Evolutionary conservation across 2,888 invertebrate genomes (phyloP), one percentile per base, ranked within the genome.

Genomic region (Selenia dentaria): DNA sequence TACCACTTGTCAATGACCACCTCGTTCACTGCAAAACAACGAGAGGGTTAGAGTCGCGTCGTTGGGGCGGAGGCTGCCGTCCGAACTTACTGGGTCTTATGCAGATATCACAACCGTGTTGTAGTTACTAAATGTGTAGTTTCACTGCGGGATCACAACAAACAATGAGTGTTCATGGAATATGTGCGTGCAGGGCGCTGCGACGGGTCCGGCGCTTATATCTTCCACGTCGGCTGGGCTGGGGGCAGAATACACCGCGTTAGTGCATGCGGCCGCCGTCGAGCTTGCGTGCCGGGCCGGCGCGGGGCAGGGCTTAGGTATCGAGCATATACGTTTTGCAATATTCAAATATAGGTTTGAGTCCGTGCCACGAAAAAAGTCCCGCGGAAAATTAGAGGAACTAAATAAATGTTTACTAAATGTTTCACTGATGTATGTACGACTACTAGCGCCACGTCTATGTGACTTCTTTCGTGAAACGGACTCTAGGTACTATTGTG

Each of bases 1-100:
- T 92, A 92, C 94, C 93, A 94, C 92, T 92, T 94, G 92, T 93
- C 92, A 91, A 93, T 78, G 90, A 94, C 94, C 88, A 84, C 89
- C 80, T 94, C 94, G 91, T 93, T 93, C 92, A 92, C 94, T 94
- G 94, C 79, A 94, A 93, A 91, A 91, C 77, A 90, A 88, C 79
- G 82, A 65, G 74, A 83, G 75, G 64, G 83, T 87, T 89, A 87
- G 81, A 79, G 76, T 70, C 51, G 68, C 63, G 69, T 63, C 77
- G 78, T 62, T 68, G 78, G 79, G 69, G 71, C 81, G 80, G 71
- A 65, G 71, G 74, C 68, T 65, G 78, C 78, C 78, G 77, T 74
- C 80, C 80, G 78, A 82, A 84, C 87, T 88, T 83, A 85, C 84
- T 71, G 71, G 79, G 67, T 78, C 73, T 77, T 81, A 79, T 72